These are phyloP conservation scores for Julus scanicus DNA, from an alignment of 2,888 invertebrate genomes.

Conservation along the genomic window DNA sequence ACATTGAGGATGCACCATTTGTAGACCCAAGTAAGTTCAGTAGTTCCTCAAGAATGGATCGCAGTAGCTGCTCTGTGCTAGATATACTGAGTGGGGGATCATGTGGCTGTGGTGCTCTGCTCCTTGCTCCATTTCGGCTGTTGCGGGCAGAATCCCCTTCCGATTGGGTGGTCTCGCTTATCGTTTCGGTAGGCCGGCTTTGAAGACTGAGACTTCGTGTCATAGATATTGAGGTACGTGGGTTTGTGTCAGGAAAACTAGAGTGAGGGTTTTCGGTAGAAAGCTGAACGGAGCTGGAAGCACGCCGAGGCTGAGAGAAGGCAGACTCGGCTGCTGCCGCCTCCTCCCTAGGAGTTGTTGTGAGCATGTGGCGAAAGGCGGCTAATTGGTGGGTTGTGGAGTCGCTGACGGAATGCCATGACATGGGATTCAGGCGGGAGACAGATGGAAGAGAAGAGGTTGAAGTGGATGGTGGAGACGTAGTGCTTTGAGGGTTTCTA, in stretches of 20 bases:
- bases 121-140: neutral
- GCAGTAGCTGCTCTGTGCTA: slow-evolving; percentile 47
- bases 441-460: neutral
- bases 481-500: slow-evolving; percentile 10
- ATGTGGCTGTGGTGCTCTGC: neutral
- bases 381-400: slow-evolving; percentile 53
- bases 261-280: neutral
- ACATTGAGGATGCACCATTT: neutral
- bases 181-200: neutral
- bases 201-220: slow-evolving; percentile 48
- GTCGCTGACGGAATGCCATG: neutral
- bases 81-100: slow-evolving; percentile 38
- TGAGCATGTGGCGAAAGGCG: slow-evolving; percentile 36
- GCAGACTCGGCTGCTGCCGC: slow-evolving; percentile 22
- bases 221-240: slow-evolving; percentile 12
- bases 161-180: neutral
- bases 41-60: slow-evolving; percentile 52
- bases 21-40: slow-evolving; percentile 50
- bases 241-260: neutral
- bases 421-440: slow-evolving; percentile 43
- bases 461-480: slow-evolving; percentile 41
- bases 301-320: slow-evolving; percentile 46
- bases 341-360: neutral
- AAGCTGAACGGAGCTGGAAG: slow-evolving; percentile 12
- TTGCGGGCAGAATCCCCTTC: slow-evolving; percentile 11